phyloP scores from a whole-genome alignment of 2,113 vertebrate species.

The Sus scrofa region DNA sequence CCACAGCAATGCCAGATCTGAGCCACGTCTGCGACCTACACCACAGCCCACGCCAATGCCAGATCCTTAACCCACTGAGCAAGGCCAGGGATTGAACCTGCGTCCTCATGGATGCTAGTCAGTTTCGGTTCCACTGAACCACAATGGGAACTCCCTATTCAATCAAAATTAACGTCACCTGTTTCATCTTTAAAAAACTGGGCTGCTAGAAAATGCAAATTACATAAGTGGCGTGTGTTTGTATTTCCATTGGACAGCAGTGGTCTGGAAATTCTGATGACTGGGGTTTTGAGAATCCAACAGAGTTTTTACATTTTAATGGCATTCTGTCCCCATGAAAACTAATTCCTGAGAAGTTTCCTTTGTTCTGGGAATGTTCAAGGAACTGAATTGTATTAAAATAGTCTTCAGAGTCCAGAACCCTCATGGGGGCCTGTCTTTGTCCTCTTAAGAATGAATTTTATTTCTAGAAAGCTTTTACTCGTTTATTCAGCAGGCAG shows the following conservation, averaged over 20 bases:
- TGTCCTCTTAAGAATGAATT: background rate
- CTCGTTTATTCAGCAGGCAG: background rate
- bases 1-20: too few species aligned
- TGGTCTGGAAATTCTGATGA: conserved; percentile 2
- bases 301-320: conserved; percentile 11
- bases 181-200: background rate
- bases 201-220: conserved; percentile 32
- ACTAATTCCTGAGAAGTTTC: conserved; percentile 38
- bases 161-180: background rate
- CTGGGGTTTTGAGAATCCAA: background rate
- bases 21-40: too few species aligned
- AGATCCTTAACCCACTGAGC: too few species aligned
- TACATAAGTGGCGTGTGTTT: background rate
- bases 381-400: background rate
- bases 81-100: too few species aligned
- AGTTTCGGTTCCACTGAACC: too few species aligned
- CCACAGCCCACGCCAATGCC: too few species aligned
- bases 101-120: too few species aligned
- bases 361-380: conserved; percentile 13
- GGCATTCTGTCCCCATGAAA: background rate
- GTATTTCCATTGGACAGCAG: background rate
- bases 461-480: conserved; percentile 2
- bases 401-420: conserved; percentile 7
- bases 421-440: background rate
- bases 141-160: background rate